A percentile compares a stretch with the other conserved stretches of the same genome.
Evolutionary conservation across 2,113 vertebrate species (phyloP).

Genomic region (Tyrannus savana): DNA sequence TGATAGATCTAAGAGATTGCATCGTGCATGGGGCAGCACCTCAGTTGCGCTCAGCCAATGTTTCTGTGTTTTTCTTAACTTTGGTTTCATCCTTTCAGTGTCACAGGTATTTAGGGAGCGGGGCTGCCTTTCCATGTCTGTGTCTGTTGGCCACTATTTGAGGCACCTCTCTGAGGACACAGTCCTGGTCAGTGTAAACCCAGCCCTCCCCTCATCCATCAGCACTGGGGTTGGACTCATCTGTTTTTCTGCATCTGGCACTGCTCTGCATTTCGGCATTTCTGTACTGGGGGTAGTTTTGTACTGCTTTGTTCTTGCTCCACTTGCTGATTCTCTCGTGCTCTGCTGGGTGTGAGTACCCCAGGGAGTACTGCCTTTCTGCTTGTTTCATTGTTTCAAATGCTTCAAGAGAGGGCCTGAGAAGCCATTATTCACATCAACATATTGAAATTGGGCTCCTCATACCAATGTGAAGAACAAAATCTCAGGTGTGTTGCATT

Average conservation of each 20-base stretch:
- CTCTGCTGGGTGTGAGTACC: not conserved
- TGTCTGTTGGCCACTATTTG: not conserved
- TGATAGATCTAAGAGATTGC: fast-evolving
- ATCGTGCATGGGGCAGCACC: fast-evolving
- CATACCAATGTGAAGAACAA: not conserved
- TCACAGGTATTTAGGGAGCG: fast-evolving
- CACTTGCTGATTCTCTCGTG: not conserved
- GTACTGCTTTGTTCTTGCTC: not conserved
- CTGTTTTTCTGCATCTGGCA: not conserved
- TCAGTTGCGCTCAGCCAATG: not conserved
- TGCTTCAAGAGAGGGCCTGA: not conserved
- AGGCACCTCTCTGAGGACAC: not conserved
- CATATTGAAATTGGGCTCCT: not conserved
- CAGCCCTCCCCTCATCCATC: not conserved
- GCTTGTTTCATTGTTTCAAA: not conserved
- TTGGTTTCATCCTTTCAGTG: not conserved
- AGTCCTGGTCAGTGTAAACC: too few species aligned
- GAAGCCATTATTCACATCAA: not conserved
- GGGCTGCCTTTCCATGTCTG: not conserved
- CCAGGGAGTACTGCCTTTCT: fast-evolving
- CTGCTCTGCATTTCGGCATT: not conserved
- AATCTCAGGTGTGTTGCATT: not conserved
- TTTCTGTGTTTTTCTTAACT: not conserved
- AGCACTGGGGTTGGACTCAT: not conserved
- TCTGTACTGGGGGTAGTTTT: not conserved